Percentiles rank a stretch among this genome's conserved stretches.
Evolutionary conservation across 2,797 vertebrate genomes (phyloP).

Genomic region (Knipowitschia caucasica): DNA sequence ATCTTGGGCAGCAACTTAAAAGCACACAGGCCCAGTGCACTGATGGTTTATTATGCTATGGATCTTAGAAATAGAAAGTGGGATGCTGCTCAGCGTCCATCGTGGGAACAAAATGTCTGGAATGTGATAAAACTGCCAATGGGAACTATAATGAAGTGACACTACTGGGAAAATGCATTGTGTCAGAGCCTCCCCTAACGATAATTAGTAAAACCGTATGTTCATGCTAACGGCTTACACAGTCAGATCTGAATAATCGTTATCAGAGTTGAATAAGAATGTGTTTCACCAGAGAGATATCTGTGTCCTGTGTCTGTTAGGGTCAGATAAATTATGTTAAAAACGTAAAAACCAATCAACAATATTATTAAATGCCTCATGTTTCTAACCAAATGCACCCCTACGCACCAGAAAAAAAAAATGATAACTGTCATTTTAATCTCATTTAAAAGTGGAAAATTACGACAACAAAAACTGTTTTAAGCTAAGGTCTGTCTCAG

Average conservation of each 20-base stretch:
- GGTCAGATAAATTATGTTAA: too few relatives aligned
- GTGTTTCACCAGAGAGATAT: background rate
- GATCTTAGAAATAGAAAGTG: conserved; percentile 40
- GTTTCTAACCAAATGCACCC: background rate
- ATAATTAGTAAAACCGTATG: conserved; percentile 2
- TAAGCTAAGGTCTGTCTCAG: conserved; percentile 1
- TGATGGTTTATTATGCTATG: conserved; percentile 14
- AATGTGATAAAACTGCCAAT: conserved; percentile 27
- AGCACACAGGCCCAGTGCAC: conserved; percentile 22
- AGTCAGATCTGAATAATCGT: background rate
- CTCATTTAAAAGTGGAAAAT: conserved; percentile 47
- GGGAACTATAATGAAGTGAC: conserved; percentile 25
- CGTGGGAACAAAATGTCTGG: conserved; percentile 10
- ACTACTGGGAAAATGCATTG: conserved; percentile 18
- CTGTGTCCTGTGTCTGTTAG: background rate
- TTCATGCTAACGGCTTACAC: conserved; percentile 6
- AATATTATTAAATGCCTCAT: background rate
- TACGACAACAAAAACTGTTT: background rate
- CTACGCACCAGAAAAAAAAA: conserved; percentile 25
- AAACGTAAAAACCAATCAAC: background rate
- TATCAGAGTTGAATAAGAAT: background rate
- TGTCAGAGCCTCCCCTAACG: conserved; percentile 26
- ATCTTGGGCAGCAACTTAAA: conserved; percentile 33
- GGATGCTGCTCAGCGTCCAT: conserved; percentile 3
- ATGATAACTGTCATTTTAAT: conserved; percentile 48